Evolutionary conservation across 2,113 vertebrate species (phyloP).

Genomic region (Siniperca chuatsi): DNA sequence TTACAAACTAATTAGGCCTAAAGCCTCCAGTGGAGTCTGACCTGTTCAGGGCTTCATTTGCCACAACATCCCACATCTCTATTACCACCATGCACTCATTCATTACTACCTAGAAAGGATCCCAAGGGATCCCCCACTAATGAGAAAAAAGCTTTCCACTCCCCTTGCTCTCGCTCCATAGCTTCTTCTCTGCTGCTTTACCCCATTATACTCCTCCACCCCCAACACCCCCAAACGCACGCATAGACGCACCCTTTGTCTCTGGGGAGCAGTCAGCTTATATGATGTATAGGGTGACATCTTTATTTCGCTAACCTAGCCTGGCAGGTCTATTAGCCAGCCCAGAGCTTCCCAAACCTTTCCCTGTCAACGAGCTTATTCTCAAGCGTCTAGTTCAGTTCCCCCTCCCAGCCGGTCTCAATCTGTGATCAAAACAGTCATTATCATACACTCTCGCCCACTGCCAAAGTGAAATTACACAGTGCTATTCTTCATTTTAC

Average conservation of each 20-base stretch:
- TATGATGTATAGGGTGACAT: conserved; percentile 80
- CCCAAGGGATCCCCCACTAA: conserved; percentile 68
- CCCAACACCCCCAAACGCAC: conserved; percentile 35
- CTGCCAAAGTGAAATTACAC: conserved; percentile 46
- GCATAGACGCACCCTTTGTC: conserved; percentile 56
- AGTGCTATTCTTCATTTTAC: conserved; percentile 30
- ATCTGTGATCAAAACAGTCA: conserved; percentile 75
- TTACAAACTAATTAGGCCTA: conserved; percentile 70
- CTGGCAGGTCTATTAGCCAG: conserved; percentile 82
- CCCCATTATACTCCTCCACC: conserved; percentile 42
- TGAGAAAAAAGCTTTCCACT: conserved; percentile 65
- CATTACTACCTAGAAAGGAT: conserved; percentile 66
- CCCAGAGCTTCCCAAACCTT: conserved; percentile 69
- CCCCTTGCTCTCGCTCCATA: conserved; percentile 12
- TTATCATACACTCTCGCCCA: conserved; percentile 55
- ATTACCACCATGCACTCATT: conserved; percentile 74
- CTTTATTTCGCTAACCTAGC: conserved; percentile 81
- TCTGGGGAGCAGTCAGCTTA: conserved; percentile 78
- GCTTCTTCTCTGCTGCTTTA: conserved; percentile 39
- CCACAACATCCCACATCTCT: conserved; percentile 76
- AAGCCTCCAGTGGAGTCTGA: conserved; percentile 60
- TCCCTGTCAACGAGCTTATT: conserved; percentile 70
- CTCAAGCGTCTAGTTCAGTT: conserved; percentile 65
- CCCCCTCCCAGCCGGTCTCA: conserved; percentile 60
- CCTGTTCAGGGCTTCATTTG: conserved; percentile 66